Evolutionary conservation across 2,113 vertebrate species (phyloP), one percentile per base, ranked within the genome.

Genomic region (Callithrix jacchus): DNA sequence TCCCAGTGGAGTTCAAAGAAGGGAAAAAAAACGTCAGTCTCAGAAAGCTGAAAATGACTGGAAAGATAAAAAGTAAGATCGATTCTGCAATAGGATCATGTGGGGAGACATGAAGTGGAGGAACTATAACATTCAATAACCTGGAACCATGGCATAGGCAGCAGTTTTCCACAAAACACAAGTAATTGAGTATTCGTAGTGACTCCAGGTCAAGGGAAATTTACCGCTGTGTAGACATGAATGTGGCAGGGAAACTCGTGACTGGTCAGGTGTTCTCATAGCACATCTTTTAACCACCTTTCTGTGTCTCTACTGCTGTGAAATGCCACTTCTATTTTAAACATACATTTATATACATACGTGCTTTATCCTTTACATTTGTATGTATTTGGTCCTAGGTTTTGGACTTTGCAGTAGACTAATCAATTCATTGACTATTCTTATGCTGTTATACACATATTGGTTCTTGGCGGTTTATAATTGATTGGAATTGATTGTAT

Each of bases 271-370:
- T 47, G 11, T 52, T 17, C 40, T 20, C 16, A 45, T 0, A 61
- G 17, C 25, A 40, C 1, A 1, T 0, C 1, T 8, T 17, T 16
- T 17, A 10, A 10, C 1, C 66, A 12, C 27, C 14, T 5, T 4
- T 37, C 21, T 10, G 6, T 11, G 4, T 5, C 3, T 6, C 18
- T 1, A 20, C 5, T 6, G 18, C 54, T 56, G 9, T 40, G 35
- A 92, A 49, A 79, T 23, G 14, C 3, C 27, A 6, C 4, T 18
- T 84, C 13, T 16, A 6, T 11, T 83, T 52, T 82, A 14, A 5
- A 87, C 4, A 37, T 80, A 30, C 32, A 6, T 47, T 80, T 32
- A 30, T 30, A 64, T 64, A 30, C 6, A 32, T 6, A 14, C 12
- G 30, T 32, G 12, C 12, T 64, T 64, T 64, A 64, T 32, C 61